These are phyloP conservation scores for Bradypodion ventrale DNA, from an alignment of 2,797 vertebrate species.

Conservation along the genomic window DNA sequence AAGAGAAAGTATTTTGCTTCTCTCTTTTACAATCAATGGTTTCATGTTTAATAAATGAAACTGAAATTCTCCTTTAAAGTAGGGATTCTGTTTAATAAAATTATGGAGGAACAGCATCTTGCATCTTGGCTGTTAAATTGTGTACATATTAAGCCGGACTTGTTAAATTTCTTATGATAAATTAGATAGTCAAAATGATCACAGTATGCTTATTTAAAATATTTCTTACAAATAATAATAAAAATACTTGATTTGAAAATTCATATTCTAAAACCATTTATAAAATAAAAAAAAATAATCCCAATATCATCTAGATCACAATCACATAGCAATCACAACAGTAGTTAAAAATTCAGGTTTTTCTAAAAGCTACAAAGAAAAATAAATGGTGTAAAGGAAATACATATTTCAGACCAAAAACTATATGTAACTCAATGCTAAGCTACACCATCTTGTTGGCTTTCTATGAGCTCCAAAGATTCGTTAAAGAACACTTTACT, in stretches of 20 bases:
- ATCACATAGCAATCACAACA: background rate
- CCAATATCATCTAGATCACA: background rate
- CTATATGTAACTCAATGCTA: background rate
- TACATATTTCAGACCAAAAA: background rate
- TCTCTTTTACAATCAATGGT: background rate
- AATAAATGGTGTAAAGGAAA: background rate
- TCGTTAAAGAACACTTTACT: background rate
- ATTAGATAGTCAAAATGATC: background rate
- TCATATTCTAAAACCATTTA: background rate
- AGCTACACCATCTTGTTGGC: background rate
- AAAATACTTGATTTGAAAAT: background rate
- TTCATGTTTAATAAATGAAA: background rate
- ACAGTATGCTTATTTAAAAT: no score
- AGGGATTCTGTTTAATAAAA: background rate
- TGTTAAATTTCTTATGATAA: background rate
- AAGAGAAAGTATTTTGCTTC: conserved; percentile 19
- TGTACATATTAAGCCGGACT: background rate
- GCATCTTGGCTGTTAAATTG: background rate
- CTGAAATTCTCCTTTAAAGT: background rate
- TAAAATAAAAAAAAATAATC: background rate
- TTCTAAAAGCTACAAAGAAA: background rate
- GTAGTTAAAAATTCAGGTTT: background rate
- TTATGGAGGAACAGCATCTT: background rate
- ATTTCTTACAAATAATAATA: no score
- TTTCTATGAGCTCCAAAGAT: background rate